phyloP scores from a whole-genome alignment of 2,888 invertebrate species.

The Margaritifera margaritifera region DNA sequence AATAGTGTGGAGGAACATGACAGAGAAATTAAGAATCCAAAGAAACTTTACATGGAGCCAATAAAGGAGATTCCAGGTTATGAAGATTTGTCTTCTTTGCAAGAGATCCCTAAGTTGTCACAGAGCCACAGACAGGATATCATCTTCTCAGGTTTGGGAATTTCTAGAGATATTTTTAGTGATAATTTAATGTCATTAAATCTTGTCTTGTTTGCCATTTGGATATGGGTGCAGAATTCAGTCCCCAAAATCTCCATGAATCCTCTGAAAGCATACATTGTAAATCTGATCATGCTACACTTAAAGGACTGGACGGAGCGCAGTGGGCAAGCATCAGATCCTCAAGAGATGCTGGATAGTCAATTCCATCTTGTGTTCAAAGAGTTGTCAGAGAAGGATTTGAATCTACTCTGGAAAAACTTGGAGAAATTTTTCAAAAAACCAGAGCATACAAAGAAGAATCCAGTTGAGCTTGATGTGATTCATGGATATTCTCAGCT shows the following conservation, averaged over 20 bases:
- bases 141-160: no score
- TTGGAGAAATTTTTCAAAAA: constrained; percentile 35
- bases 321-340: no score
- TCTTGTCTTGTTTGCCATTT: neutral
- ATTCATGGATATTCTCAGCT: constrained; percentile 69
- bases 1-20: constrained; percentile 45
- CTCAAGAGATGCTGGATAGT: no score
- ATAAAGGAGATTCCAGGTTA: constrained; percentile 8
- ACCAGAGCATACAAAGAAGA: constrained; percentile 36
- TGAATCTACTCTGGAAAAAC: constrained; percentile 17
- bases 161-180: no score
- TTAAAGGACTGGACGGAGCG: no score
- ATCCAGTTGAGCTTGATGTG: constrained; percentile 34
- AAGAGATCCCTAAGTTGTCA: constrained; percentile 16
- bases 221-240: constrained; percentile 24
- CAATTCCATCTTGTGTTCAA: no score
- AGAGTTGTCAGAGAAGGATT: no score
- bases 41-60: constrained; percentile 31
- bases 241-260: constrained; percentile 16
- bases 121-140: constrained; percentile 4
- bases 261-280: constrained; percentile 36
- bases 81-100: constrained; percentile 32
- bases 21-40: constrained; percentile 35
- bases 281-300: constrained; percentile 28
- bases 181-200: no score